These are phyloP conservation scores for Meteorus colon DNA, from an alignment of 2,888 invertebrate species.

Conservation along the genomic window DNA sequence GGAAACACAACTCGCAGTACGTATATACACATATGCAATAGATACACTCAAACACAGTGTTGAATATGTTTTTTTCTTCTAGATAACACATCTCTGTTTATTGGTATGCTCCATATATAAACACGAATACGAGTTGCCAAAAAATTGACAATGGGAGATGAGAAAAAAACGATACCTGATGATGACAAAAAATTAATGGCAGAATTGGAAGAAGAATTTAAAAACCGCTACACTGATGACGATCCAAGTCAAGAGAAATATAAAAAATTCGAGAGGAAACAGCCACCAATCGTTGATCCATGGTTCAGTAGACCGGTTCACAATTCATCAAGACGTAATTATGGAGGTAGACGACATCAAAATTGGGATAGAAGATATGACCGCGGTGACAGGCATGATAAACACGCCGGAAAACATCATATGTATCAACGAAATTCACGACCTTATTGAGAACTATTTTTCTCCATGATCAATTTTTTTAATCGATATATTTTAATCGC, in stretches of 20 bases:
- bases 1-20: background rate
- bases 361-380: slow-evolving; percentile 53
- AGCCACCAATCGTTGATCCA: slow-evolving; percentile 78
- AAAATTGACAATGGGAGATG: slow-evolving; percentile 13
- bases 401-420: slow-evolving; percentile 50
- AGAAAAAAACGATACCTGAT: slow-evolving; percentile 70
- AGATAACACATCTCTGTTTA: background rate
- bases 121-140: no score
- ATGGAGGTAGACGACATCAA: slow-evolving; percentile 52
- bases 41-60: background rate
- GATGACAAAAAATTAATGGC: slow-evolving; percentile 78
- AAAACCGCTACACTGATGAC: slow-evolving; percentile 78
- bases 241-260: slow-evolving; percentile 78
- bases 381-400: slow-evolving; percentile 50
- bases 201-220: slow-evolving; percentile 79
- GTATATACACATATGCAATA: background rate
- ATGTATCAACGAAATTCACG: slow-evolving; percentile 48
- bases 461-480: background rate
- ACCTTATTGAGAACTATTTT: slow-evolving; percentile 45
- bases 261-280: slow-evolving; percentile 70
- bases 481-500: slow-evolving; percentile 26
- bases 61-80: background rate
- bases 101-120: no score
- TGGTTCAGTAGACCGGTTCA: slow-evolving; percentile 71
- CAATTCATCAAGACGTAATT: slow-evolving; percentile 44